Evolutionary conservation across 2,888 invertebrate species (phyloP).

Genomic region (Hyalella azteca): DNA sequence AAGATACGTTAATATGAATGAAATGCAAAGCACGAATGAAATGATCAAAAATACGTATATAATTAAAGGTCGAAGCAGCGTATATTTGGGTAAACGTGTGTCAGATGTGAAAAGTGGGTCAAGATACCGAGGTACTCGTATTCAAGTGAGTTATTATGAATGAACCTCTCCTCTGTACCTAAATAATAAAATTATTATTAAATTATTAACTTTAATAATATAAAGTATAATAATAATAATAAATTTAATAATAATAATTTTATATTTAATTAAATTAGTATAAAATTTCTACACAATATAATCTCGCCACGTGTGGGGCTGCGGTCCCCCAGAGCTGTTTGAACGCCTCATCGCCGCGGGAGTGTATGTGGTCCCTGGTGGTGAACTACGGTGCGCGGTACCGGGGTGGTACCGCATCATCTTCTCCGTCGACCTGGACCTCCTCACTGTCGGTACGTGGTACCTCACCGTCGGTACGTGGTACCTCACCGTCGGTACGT

Average conservation of each 20-base stretch:
- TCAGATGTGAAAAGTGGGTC: too few species aligned
- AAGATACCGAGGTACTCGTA: neutral
- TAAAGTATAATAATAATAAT: neutral
- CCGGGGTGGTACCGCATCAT: constrained; percentile 52
- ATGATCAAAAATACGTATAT: too few species aligned
- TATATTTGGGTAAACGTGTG: too few species aligned
- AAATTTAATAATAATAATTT: neutral
- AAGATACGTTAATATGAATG: too few species aligned
- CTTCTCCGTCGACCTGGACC: constrained; percentile 30
- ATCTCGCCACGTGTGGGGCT: neutral
- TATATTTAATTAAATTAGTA: neutral
- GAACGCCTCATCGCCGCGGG: constrained; percentile 37
- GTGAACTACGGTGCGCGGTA: constrained; percentile 37
- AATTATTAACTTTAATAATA: neutral
- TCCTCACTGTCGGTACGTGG: constrained; percentile 40
- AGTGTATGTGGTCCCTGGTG: constrained; percentile 42
- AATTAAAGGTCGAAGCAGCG: too few species aligned
- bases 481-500: too few species aligned
- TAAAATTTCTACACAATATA: neutral
- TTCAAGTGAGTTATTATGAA: neutral
- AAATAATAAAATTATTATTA: neutral
- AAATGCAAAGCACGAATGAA: too few species aligned
- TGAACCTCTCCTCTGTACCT: neutral
- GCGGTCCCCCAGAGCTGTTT: constrained; percentile 34
- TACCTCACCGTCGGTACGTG: too few species aligned